Percentiles rank a stretch among this genome's conserved stretches.
These are phyloP conservation scores for Sakesphorus luctuosus DNA, from an alignment of 2,113 vertebrate species.

Conservation along the genomic window DNA sequence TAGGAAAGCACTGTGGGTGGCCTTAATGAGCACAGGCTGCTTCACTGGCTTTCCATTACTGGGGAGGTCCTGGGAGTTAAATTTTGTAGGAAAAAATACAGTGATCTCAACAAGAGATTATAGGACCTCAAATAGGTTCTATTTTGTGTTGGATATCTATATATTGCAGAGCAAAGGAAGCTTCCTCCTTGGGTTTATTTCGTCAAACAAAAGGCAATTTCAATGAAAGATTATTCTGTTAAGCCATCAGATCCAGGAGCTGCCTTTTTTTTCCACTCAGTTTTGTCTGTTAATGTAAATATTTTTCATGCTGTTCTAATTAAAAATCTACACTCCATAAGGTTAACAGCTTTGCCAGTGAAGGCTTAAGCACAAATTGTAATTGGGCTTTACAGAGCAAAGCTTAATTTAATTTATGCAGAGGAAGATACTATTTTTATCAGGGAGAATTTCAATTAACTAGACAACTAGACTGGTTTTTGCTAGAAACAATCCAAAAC, in stretches of 20 bases:
- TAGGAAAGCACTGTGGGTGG: background rate
- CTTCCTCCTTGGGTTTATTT: background rate
- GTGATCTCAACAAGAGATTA: background rate
- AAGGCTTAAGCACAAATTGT: background rate
- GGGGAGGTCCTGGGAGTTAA: background rate
- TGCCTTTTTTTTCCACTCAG: background rate
- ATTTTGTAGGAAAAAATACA: background rate
- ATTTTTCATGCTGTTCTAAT: background rate
- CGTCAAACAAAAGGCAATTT: background rate
- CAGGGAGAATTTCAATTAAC: background rate
- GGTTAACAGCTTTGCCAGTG: background rate
- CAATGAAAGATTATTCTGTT: background rate
- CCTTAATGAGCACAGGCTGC: background rate
- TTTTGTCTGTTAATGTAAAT: background rate
- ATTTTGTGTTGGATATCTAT: background rate
- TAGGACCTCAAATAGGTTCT: background rate
- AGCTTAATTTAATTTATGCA: background rate
- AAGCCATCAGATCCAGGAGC: background rate
- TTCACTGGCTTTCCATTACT: background rate
- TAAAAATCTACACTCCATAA: background rate
- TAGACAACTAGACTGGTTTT: background rate
- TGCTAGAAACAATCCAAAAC: background rate
- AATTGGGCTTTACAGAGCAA: background rate
- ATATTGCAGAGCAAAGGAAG: background rate
- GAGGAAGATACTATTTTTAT: background rate